Base-by-base conservation (phyloP, 1,140 invertebrate genomes). In the Brachionus rotundiformis region DNA sequence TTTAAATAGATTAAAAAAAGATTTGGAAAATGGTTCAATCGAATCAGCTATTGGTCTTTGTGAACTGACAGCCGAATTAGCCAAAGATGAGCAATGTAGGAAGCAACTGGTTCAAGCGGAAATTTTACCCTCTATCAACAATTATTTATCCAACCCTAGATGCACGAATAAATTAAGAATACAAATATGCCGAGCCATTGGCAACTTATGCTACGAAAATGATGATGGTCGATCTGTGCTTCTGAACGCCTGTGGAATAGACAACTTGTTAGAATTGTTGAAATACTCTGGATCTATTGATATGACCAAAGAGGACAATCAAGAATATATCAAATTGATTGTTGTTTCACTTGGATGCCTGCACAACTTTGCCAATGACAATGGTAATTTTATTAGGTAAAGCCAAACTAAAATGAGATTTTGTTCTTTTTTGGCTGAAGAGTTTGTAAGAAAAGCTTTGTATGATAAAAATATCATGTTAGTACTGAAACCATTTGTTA, bases 141-240 rank as follows among this genome's bases (percentile, higher is more conserved):
- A 27, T 4, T 73, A 13, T 25, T 11, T 73, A 3, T 6, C 8
- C 8, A 19, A 73, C 36, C 19, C 68, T 2, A 73, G 25, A 7
- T 44, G 16, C 16, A 39, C 16, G 3, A 39, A 59, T 4, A 79
- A 59, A n/a, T 11, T 79, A 59, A 63, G 23, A 79, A 54, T 79
- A 0, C 76, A 79, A 59, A 27, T 79, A 23, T 63, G 47, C 29
- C 19, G 76, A 23, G 44, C 76, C 0, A 54, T 79, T 11, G 76
- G 76, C 13, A 79, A 79, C 41, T 41, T 79, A 25, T 79, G 76
- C 76, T 79, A 59, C 13, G 59, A 79, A 19, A 79, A 79, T 79
- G 68, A 73, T 29, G 25, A 73, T 44, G 68, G 68, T 5, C 33
- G 68, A 2, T 41, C 19, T 25, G 36, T 44, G 23, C 27, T 44